Base-by-base conservation (phyloP, 2,888 invertebrate genomes). In the Ganaspis brasiliensis region DNA sequence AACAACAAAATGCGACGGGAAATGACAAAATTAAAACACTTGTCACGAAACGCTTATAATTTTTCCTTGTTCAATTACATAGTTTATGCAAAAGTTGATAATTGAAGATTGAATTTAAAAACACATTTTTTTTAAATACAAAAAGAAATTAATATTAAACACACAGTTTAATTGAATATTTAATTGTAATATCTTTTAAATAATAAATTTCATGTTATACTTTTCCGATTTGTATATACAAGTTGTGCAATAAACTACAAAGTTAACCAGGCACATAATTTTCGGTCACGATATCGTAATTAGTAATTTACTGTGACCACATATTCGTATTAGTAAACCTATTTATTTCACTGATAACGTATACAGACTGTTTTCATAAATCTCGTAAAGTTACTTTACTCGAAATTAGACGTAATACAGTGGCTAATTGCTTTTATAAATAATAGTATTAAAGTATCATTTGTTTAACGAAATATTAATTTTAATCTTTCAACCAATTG, bases 271-370 rank as follows among this genome's bases (percentile, higher is more conserved):
- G 52, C n/a, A n/a, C n/a, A n/a, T 52, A 52, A 52, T 52, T 52
- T 52, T 52, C 52, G 52, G 19, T 52, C 19, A 19, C 52, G 52
- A 19, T 52, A 52, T 19, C 19, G 52, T 52, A 16, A 52, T 19
- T 52, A 19, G 52, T 8, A 52, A 52, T 52, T 52, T 19, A 19
- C 52, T 52, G 16, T 52, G 8, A 19, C 19, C 52, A 6, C 16
- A 52, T 16, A 52, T 52, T 52, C 52, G 19, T 52, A 52, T 52
- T 52, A 52, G 16, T n/a, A 52, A 52, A 52, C 16, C 52, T 49
- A 49, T n/a, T n/a, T 49, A 49, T 49, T 49, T 49, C 16, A 14
- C 5, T 19, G 52, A 52, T 52, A 52, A 52, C 52, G 19, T 16
- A n/a, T n/a, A 31, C 31, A 31, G 31, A 16, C 16, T 52, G 19